Base-by-base conservation (phyloP, 2,888 invertebrate genomes). In the Nyleta sp. region DNA sequence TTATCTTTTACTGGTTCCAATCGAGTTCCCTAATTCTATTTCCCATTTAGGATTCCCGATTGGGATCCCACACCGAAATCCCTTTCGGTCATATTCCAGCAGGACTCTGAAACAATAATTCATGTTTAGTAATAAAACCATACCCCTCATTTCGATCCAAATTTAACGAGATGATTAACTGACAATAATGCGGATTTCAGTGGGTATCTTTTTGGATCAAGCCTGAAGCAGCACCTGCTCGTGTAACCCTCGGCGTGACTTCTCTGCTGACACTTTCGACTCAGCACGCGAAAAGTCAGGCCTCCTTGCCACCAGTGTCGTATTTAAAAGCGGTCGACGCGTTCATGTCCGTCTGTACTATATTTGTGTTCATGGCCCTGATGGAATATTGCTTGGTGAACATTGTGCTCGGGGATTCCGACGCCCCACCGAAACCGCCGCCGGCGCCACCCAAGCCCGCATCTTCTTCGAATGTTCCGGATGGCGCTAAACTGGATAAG, bases 121-220 rank as follows among this genome's bases (percentile, higher is more conserved):
- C n/a, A n/a, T n/a, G n/a, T n/a, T n/a, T n/a, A n/a, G n/a, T n/a
- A n/a, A n/a, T n/a, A n/a, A n/a, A n/a, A n/a, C n/a, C n/a, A n/a
- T n/a, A n/a, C n/a, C n/a, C n/a, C n/a, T n/a, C n/a, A n/a, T n/a
- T n/a, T n/a, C n/a, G n/a, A n/a, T n/a, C n/a, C n/a, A n/a, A n/a
- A n/a, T n/a, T n/a, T n/a, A n/a, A n/a, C n/a, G n/a, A n/a, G n/a
- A n/a, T n/a, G n/a, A n/a, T n/a, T n/a, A n/a, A n/a, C n/a, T n/a
- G n/a, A n/a, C n/a, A n/a, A n/a, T n/a, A n/a, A n/a, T n/a, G n/a
- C n/a, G n/a, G 22, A 50, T 72, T 91, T 24, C 91, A 96, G 94
- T 97, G 97, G 97, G 96, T 97, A 3, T 97, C 97, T 0, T 98
- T 98, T 91, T 98, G 97, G 97, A 97, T 98, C 85, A 97, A 97